These are phyloP conservation scores for Phylloscopus trochiloides DNA, from an alignment of 2,113 vertebrate genomes.

Conservation along the genomic window DNA sequence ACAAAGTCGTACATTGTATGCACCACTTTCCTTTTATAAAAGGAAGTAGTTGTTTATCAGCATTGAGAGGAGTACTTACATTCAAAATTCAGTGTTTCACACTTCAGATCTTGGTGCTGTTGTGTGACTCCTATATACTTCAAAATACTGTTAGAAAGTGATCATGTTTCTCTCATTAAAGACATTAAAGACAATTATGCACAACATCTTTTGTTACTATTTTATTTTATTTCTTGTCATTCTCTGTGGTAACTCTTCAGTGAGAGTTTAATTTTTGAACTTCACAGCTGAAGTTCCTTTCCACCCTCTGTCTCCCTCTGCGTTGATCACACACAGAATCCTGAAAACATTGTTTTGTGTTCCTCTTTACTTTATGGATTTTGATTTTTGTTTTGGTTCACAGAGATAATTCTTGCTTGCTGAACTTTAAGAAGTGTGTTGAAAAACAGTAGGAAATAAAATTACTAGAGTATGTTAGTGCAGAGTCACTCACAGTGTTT, in stretches of 20 bases:
- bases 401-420: not conserved
- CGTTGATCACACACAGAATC: not conserved
- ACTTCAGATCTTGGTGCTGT: not conserved
- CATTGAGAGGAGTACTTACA: not conserved
- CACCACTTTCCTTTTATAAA: not conserved
- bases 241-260: not conserved
- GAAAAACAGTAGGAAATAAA: not conserved
- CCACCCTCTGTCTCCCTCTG: not conserved
- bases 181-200: not conserved
- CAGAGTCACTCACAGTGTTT: not conserved
- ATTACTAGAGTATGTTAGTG: not conserved
- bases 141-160: not conserved
- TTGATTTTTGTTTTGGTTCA: not conserved
- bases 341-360: not conserved
- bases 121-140: not conserved
- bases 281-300: not conserved
- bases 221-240: not conserved
- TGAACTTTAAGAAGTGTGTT: not conserved
- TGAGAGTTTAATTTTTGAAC: not conserved
- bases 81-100: not conserved
- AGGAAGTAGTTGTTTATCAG: not conserved
- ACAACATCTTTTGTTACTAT: not conserved
- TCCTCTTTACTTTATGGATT: not conserved
- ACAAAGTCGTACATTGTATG: not conserved
- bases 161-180: not conserved